Base-by-base conservation (phyloP, 2,797 vertebrate genomes). In the Helostoma temminkii region DNA sequence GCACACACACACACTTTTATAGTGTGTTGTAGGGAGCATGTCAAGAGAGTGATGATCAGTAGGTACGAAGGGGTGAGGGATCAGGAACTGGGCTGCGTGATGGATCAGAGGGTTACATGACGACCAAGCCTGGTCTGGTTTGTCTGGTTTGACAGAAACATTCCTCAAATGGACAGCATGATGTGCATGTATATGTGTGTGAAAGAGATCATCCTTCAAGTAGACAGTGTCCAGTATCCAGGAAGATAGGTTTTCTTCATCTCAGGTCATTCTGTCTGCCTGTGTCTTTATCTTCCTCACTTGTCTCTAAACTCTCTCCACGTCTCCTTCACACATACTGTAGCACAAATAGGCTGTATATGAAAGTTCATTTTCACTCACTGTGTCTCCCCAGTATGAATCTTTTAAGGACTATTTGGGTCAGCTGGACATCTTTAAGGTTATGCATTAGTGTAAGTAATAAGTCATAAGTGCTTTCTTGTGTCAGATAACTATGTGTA, bases 71-170 rank as follows among this genome's bases (percentile, higher is more conserved):
- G 81, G 86, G 72, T 78, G 76, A 77, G 67, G 87, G 87, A 84
- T 84, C 87, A 80, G 73, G 76, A 87, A 84, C 43, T 71, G 80
- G 80, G 76, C 80, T 62, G 60, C 64, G 15, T 80, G 86, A 86
- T 69, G 83, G 85, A 88, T 88, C 85, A 84, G 80, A 87, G 70
- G 83, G 78, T 86, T 76, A 74, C 71, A 42, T 83, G 88, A 86
- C 81, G 88, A 84, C 81, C 61, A 73, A 68, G 54, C 43, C 34
- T 74, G 63, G 68, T 71, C 83, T 80, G n/a, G n/a, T n/a, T n/a
- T n/a, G n/a, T 85, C 80, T 76, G 72, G 76, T 43, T 71, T 86
- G 84, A 91, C 83, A 57, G 85, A 71, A 74, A 64, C 66, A 72
- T 76, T 74, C 67, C 73, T 85, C 66, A 77, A 73, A 79, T 45